Evolutionary conservation across 2,797 vertebrate genomes (phyloP).

Genomic region (Lacerta viridis): DNA sequence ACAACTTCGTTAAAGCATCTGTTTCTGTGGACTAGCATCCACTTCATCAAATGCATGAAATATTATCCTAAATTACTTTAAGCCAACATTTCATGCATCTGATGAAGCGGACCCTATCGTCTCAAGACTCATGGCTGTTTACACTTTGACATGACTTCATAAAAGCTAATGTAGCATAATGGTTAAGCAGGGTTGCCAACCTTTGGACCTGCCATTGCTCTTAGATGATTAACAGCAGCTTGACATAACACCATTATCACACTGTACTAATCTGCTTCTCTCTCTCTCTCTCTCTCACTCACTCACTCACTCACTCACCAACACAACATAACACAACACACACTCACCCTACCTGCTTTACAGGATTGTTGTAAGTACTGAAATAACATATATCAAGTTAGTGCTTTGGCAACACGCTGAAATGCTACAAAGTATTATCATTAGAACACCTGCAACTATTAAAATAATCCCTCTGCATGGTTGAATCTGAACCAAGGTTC

Average conservation of each 20-base stretch:
- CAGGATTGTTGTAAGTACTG: not conserved
- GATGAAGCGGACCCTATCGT: no score
- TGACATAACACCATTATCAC: not conserved
- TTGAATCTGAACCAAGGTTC: not conserved
- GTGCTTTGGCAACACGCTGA: not conserved
- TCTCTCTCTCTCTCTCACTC: no score
- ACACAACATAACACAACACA: no score
- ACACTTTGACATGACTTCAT: not conserved
- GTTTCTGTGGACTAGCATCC: not conserved
- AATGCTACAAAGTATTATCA: not conserved
- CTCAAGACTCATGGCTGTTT: not conserved
- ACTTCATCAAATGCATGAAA: not conserved
- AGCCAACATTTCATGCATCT: no score
- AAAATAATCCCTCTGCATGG: not conserved
- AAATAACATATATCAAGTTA: no score
- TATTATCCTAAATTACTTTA: no score
- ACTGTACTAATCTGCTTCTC: not conserved
- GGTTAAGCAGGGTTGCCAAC: not conserved
- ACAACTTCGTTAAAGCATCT: not conserved
- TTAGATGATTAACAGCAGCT: not conserved
- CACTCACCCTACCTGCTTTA: not conserved
- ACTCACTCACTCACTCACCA: no score
- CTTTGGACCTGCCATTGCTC: not conserved
- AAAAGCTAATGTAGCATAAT: not conserved
- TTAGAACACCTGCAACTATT: not conserved